Base-by-base conservation (phyloP, 2,113 vertebrate genomes). In the Cariama cristata region DNA sequence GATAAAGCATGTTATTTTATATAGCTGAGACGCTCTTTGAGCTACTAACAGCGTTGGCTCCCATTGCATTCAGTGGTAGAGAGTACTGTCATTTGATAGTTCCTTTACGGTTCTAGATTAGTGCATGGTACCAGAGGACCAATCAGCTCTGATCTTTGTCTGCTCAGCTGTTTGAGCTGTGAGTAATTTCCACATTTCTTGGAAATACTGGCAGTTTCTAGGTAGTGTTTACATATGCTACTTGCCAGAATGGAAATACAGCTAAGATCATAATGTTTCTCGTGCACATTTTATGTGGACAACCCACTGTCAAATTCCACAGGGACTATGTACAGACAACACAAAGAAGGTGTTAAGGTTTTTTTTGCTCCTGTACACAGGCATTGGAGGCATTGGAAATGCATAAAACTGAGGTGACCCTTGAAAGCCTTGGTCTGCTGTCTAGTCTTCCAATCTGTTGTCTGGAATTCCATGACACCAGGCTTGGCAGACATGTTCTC, bases 11-110 rank as follows among this genome's bases (percentile, higher is more conserved):
- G 5, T 60, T 68, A 56, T 44, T 77, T 53, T 55, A 16, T 33
- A 6, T 38, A 75, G 16, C 42, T 58, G 18, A 60, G 26, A 15
- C 81, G 30, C 9, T 58, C 7, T 77, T 87, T 17, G 38, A 81
- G 32, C 12, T 79, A 13, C 20, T 68, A 40, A 50, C 1, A 1
- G 28, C 0, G 0, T 33, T 56, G 17, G 22, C 15, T 60, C 18
- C 45, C 6, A 2, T 64, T 64, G 12, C 38, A 30, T 87, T 91
- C 8, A 22, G 12, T 27, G 77, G 10, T 35, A 79, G 52, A 55
- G 7, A 44, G 80, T 75, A 40, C 23, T 63, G 15, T 58, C 4
- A 42, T 47, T 76, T 24, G 28, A 40, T 59, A 71, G 44, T 35
- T 69, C 28, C 26, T 35, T 42, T 40, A 27, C 18, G 9, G 6